Percentiles rank a stretch among this genome's conserved stretches.
Conservation (phyloP, 1,140 invertebrate species). For the Macrocentrus cingulum region DNA sequence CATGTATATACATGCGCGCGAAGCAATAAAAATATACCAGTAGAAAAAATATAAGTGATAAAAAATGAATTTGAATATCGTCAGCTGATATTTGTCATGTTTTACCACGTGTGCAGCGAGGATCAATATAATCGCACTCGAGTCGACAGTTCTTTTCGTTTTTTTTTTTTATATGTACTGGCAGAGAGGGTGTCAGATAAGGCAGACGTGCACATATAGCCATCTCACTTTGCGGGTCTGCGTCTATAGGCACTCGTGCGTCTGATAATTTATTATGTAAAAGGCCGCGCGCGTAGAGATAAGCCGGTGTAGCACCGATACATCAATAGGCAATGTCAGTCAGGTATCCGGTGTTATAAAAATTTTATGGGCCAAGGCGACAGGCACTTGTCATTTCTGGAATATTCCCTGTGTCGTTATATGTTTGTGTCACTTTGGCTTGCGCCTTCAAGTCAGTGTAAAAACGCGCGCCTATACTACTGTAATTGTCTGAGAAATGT, state of each 20-base stretch:
- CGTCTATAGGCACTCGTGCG: conserved; percentile 6
- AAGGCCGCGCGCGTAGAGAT: conserved; percentile 19
- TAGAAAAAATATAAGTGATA: conserved; percentile 27
- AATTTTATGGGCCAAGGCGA: conserved; percentile 23
- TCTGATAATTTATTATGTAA: conserved; percentile 33
- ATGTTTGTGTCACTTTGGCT: too few relatives aligned
- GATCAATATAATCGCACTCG: conserved; percentile 16
- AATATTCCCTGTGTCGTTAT: background rate
- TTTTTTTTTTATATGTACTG: background rate
- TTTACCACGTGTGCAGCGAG: conserved; percentile 14
- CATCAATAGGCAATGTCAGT: conserved; percentile 23
- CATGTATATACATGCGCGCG: background rate
- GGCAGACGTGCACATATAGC: background rate
- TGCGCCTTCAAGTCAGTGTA: too few relatives aligned
- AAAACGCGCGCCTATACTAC: too few relatives aligned
- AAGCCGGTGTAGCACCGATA: conserved; percentile 10
- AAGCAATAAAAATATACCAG: conserved; percentile 22
- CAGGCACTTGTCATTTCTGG: conserved; percentile 12
- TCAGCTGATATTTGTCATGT: conserved; percentile 37
- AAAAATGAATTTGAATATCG: conserved; percentile 37
- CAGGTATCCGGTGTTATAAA: conserved; percentile 25
- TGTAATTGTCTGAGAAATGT: too few relatives aligned
- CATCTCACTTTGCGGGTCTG: too few relatives aligned
- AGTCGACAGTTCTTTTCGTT: background rate
- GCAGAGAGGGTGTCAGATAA: conserved; percentile 16